Evolutionary conservation across 2,797 vertebrate species (phyloP).

Genomic region (Syndactyla subalaris): DNA sequence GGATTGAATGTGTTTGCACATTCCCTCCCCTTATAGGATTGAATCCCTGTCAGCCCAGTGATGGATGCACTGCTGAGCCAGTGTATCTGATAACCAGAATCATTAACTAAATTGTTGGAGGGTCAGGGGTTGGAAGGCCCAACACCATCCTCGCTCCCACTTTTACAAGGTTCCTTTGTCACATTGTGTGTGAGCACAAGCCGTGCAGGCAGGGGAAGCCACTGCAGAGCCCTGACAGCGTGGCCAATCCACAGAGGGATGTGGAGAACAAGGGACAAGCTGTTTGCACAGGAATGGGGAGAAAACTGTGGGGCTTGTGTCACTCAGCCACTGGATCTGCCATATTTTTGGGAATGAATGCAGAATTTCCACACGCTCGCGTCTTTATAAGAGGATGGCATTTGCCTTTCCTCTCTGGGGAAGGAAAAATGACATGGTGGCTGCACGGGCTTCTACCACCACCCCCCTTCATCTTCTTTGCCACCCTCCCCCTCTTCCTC

Average conservation of each 20-base stretch:
- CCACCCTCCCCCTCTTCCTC: background rate
- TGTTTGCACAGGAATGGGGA: background rate
- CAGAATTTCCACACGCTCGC: background rate
- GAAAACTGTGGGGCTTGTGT: background rate
- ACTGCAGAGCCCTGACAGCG: rapidly evolving
- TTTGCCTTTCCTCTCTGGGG: background rate
- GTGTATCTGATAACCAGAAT: slow-evolving; percentile 50
- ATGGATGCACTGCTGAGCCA: slow-evolving; percentile 62
- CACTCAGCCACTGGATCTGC: rapidly evolving
- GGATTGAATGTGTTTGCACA: slow-evolving; percentile 24
- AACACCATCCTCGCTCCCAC: rapidly evolving
- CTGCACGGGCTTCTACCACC: background rate
- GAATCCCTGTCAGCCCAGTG: slow-evolving; percentile 35
- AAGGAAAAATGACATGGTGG: background rate
- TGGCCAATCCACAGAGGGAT: rapidly evolving
- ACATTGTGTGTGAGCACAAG: background rate
- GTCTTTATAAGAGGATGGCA: rapidly evolving
- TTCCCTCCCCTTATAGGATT: slow-evolving; percentile 5
- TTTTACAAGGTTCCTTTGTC: background rate
- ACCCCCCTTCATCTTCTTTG: background rate
- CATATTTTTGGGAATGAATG: background rate
- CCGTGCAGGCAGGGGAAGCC: background rate
- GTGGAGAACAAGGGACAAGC: background rate
- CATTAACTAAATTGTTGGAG: slow-evolving; percentile 34
- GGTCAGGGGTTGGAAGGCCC: slow-evolving; percentile 5